Base-by-base conservation (phyloP, 2,888 invertebrate species). In the Cryptocephalus moraei region DNA sequence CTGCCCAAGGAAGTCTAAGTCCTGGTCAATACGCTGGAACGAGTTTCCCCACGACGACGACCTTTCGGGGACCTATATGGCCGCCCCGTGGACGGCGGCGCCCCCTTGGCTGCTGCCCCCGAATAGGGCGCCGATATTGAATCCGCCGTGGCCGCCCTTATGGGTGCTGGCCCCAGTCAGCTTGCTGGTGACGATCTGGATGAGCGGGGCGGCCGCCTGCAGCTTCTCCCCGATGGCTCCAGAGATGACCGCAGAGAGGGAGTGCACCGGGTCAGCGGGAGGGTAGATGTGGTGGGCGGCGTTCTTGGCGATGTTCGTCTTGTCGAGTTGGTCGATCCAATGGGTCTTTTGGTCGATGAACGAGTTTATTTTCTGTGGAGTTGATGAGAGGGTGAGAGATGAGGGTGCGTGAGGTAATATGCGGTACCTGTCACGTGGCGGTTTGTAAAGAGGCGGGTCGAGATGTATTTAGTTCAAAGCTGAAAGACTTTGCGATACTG, bases 311-410 rank as follows among this genome's bases (percentile, higher is more conserved):
- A 84, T 79, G 70, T 88, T 89, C 56, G 80, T 70, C 44, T 75
- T 76, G 69, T 89, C 88, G 64, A 88, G 69, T 43, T 79, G 78
- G 46, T 78, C 75, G 49, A 89, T 75, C 58, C 82, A 78, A 33
- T 78, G 77, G 36, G 86, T 88, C 72, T 88, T 88, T 44, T 86
- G 80, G 63, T 89, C 88, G 71, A 89, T 77, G 70, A 87, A 77
- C 53, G 82, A 81, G 73, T 88, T 86, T 74, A 88, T 78, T 83
- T 88, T 88, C 88, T 88, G 76, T 54, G 77, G 63, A 57, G 51
- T 44, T 34, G 38, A 40, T 47, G 33, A 41, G 38, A 42, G 41
- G 41, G 46, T 52, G 32, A 49, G 34, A 22, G 22, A 22, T 22
- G 22, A 6, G 22, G 22, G 22, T 22, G 2, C 22, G 22, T 22